phyloP scores from a whole-genome alignment of 2,888 invertebrate genomes.

The Julus scandinavius region DNA sequence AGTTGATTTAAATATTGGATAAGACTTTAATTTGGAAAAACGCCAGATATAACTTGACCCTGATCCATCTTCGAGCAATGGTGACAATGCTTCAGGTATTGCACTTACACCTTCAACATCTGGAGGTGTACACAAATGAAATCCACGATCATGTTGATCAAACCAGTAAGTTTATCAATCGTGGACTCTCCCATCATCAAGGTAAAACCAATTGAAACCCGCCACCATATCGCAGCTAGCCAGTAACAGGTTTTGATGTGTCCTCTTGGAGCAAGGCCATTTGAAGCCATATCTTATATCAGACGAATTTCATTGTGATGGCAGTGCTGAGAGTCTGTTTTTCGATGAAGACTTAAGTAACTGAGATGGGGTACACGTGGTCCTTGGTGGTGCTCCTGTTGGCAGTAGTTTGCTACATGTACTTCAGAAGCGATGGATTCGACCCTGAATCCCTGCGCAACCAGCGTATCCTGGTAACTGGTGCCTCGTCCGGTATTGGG shows the following conservation, averaged over 20 bases:
- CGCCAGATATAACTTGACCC: neutral
- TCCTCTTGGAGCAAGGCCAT: neutral
- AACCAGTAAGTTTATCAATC: neutral
- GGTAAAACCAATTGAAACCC: neutral
- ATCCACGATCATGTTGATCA: neutral
- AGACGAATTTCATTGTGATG: neutral
- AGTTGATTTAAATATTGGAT: no score
- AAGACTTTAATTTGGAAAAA: neutral
- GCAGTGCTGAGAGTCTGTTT: neutral
- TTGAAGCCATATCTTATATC: neutral
- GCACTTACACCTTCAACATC: no score
- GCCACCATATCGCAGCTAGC: neutral
- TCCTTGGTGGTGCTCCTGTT: neutral
- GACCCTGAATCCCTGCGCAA: neutral
- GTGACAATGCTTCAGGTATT: neutral
- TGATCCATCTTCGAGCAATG: no score
- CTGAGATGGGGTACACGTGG: neutral
- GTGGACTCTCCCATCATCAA: neutral
- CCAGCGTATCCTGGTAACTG: slow-evolving; percentile 34
- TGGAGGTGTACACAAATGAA: no score
- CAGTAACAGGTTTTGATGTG: neutral
- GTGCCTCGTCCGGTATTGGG: slow-evolving; percentile 42
- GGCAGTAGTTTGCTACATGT: neutral
- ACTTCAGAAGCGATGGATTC: neutral
- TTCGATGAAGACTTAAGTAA: neutral